A percentile compares a stretch with the other conserved stretches of the same genome.
Evolutionary conservation across 1,140 invertebrate species (phyloP).

Genomic region (Holotrichia oblita): DNA sequence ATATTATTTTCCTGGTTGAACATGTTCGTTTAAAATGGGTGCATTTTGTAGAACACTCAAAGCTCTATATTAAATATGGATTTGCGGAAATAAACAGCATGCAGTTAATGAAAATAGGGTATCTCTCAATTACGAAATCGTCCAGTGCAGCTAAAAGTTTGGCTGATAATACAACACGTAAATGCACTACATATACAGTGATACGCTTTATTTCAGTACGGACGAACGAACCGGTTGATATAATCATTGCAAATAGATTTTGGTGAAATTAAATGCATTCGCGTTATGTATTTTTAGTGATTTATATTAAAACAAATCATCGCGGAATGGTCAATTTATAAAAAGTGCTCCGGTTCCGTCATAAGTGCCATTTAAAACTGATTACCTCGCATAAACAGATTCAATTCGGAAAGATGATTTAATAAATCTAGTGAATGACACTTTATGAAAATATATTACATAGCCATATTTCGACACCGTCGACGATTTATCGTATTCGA

Average conservation of each 20-base stretch:
- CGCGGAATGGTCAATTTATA: constrained; percentile 33
- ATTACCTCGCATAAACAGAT: constrained; percentile 47
- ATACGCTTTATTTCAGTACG: not conserved
- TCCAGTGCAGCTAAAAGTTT: constrained; percentile 26
- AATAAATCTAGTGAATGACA: constrained; percentile 49
- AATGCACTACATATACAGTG: not conserved
- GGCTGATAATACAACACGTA: not conserved
- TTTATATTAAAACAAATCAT: constrained; percentile 38
- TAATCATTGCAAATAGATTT: constrained; percentile 9
- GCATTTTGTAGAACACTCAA: constrained; percentile 35
- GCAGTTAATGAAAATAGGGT: constrained; percentile 43
- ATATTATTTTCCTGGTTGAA: constrained; percentile 37
- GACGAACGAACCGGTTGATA: not conserved
- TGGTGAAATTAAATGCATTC: not conserved
- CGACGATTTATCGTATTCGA: constrained; percentile 42
- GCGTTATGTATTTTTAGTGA: constrained; percentile 24
- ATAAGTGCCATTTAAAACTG: constrained; percentile 43
- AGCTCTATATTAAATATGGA: constrained; percentile 40
- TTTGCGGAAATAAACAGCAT: constrained; percentile 37
- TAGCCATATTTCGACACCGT: constrained; percentile 46
- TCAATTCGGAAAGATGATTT: constrained; percentile 47
- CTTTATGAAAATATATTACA: constrained; percentile 50
- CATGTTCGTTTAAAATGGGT: constrained; percentile 41
- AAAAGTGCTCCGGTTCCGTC: constrained; percentile 24
- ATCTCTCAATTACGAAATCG: constrained; percentile 34